Evolutionary conservation across 1,140 invertebrate species (phyloP).

Genomic region (Drosophila tristis): DNA sequence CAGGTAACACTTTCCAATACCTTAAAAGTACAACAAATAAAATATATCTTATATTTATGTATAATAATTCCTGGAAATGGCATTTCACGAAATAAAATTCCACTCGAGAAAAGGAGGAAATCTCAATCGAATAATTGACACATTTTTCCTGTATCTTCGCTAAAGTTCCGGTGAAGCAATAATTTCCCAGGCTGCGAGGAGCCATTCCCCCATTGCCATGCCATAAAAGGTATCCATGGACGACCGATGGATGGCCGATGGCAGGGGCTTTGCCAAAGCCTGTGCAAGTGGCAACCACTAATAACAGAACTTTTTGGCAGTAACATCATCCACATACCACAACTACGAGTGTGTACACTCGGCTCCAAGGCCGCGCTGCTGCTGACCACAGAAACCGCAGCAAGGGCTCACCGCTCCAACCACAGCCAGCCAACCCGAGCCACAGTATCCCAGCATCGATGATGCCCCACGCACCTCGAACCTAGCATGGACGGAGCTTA

Average conservation of each 20-base stretch:
- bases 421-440: too few species aligned
- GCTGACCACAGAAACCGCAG: slow-evolving; percentile 41
- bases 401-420: slow-evolving; percentile 5
- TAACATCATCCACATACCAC: slow-evolving; percentile 12
- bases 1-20: too few species aligned
- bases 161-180: too few species aligned
- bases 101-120: not conserved
- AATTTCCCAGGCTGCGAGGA: too few species aligned
- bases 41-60: too few species aligned
- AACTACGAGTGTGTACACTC: not conserved
- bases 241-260: not conserved
- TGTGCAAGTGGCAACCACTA: slow-evolving; percentile 53
- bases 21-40: too few species aligned
- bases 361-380: not conserved
- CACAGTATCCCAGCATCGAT: not conserved
- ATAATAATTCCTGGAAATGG: not conserved
- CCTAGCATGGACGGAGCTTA: not conserved
- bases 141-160: slow-evolving; percentile 25
- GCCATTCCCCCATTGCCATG: too few species aligned
- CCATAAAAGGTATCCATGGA: not conserved
- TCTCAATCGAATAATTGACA: slow-evolving; percentile 26
- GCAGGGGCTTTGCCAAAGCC: slow-evolving; percentile 49
- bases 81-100: slow-evolving; percentile 15
- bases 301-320: slow-evolving; percentile 57
- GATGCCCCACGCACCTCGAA: not conserved